These are phyloP conservation scores for Oryctes rhinoceros DNA, from an alignment of 1,140 invertebrate species.

Conservation along the genomic window DNA sequence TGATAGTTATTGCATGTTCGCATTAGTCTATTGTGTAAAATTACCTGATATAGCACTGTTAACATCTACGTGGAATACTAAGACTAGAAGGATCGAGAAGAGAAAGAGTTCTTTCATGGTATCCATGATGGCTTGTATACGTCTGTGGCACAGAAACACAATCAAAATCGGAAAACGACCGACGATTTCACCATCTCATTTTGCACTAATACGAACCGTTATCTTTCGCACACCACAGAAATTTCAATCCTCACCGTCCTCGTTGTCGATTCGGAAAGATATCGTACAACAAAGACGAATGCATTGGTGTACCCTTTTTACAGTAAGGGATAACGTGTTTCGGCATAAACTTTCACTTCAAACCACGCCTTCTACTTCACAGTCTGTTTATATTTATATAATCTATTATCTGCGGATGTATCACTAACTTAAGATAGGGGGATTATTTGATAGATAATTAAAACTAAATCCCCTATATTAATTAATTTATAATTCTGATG, in stretches of 20 bases:
- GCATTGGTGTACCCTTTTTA: not conserved
- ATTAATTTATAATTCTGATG: no score
- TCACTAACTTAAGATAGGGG: not conserved
- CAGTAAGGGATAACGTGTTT: not conserved
- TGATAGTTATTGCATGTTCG: not conserved
- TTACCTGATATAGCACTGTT: conserved; percentile 25
- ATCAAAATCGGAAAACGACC: not conserved
- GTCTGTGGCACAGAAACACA: not conserved
- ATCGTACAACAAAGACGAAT: not conserved
- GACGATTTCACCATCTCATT: not conserved
- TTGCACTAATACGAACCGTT: not conserved
- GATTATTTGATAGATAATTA: no score
- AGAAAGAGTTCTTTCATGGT: not conserved
- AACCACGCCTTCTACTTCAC: conserved; percentile 14
- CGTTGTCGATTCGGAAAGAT: not conserved
- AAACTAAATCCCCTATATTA: no score
- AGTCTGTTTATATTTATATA: not conserved
- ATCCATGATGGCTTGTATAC: not conserved
- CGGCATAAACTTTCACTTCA: conserved; percentile 11
- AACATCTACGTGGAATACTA: not conserved
- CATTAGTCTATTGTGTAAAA: not conserved
- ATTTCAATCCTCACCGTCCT: not conserved
- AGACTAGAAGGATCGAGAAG: not conserved
- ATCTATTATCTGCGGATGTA: not conserved
- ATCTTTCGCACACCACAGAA: not conserved